Percentiles rank a stretch among this genome's conserved stretches.
phyloP scores from a whole-genome alignment of 1,140 invertebrate genomes.

The Melipona quadrifasciata region DNA sequence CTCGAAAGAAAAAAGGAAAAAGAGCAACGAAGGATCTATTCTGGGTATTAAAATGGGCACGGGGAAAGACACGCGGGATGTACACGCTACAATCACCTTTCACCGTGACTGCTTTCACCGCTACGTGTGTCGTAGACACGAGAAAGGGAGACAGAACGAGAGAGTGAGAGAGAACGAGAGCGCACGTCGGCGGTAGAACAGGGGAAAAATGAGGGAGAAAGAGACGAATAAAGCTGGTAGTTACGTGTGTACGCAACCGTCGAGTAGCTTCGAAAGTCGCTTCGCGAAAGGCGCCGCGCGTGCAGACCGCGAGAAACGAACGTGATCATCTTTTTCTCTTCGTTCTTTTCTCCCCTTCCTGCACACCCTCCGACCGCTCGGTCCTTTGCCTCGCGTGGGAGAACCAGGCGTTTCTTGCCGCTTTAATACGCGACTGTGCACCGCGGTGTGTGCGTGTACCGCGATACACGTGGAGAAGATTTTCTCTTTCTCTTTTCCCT shows the following conservation, averaged over 20 bases:
- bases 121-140: constrained; percentile 5
- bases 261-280: constrained; percentile 67
- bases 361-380: background rate
- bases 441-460: background rate
- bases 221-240: constrained; percentile 51
- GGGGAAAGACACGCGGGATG: constrained; percentile 41
- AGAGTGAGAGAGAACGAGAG: constrained; percentile 35
- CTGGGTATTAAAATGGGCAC: constrained; percentile 7
- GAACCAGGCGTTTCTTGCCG: constrained; percentile 58
- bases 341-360: background rate
- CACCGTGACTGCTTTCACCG: constrained; percentile 53
- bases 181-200: constrained; percentile 23
- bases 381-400: constrained; percentile 36
- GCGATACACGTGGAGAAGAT: constrained; percentile 3
- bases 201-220: constrained; percentile 53
- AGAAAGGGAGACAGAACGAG: constrained; percentile 31
- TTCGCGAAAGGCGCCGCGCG: constrained; percentile 48
- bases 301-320: constrained; percentile 61
- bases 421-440: constrained; percentile 35
- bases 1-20: background rate
- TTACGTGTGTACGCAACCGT: constrained; percentile 27
- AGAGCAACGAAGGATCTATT: background rate
- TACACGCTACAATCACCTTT: constrained; percentile 46
- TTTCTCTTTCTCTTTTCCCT: background rate
- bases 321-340: constrained; percentile 43